Evolutionary conservation across 2,797 vertebrate species (phyloP), one percentile per base, ranked within the genome.

Genomic region (Poecilia velifera): DNA sequence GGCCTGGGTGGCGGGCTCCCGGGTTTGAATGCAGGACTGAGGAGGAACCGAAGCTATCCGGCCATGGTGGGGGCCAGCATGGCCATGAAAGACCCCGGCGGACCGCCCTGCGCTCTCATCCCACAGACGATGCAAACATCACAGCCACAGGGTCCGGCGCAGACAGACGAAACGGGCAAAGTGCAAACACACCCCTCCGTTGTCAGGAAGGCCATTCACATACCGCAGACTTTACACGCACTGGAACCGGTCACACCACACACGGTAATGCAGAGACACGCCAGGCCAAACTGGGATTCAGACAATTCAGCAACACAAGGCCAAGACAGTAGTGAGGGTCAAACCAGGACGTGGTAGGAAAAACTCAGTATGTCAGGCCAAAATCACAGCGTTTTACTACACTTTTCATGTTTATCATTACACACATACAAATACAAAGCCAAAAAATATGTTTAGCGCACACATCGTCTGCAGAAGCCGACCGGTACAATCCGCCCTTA

Each of bases 51-150:
- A 47, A 99, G 98, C 94, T 99, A 98, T 85, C 98, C 98, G 16
- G 96, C 97, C 74, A 97, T 99, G 97, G 97, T 99, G 81, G 98
- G 98, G 46, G 98, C 98, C 87, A 99, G 98, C 88, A 98, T 99
- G 98, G 97, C 97, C 59, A 99, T 99, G 98, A 98, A 98, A 87
- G 97, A 96, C 80, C 97, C 97, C 0, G 95, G 94, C 0, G 94
- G 93, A 0, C 94, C 97, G 18, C 93, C 97, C 81, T 94, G 93
- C 75, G 95, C 97, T 1, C 93, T 98, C 51, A 96, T 97, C 92
- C 87, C 92, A 25, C 93, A 92, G 22, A 81, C 87, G 0, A 74
- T 85, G 80, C 91, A 88, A 89, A 57, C 79, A 25, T 70, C 74
- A 36, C 78, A 80, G 14, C 74, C 81, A 18, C 87, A 84, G 72